Percentiles rank a stretch among this genome's conserved stretches.
Evolutionary conservation across 2,888 invertebrate species (phyloP).

Genomic region (Epirrhoe tristata): DNA sequence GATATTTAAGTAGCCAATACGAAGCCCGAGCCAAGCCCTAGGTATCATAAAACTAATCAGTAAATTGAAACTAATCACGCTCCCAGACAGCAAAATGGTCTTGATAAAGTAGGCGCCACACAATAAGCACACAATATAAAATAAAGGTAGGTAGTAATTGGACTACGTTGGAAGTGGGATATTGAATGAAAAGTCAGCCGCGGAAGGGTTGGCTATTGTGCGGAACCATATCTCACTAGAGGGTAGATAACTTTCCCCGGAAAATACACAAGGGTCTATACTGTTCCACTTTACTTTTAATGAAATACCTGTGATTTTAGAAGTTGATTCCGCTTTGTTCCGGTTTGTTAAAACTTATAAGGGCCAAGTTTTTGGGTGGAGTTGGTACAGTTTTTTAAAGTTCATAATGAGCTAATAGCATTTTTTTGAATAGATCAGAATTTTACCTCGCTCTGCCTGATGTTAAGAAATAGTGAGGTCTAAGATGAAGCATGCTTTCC

Average conservation of each 20-base stretch:
- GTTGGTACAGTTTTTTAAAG: conserved; percentile 14
- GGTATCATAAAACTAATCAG: conserved; percentile 31
- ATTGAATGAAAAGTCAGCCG: conserved; percentile 50
- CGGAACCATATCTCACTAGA: conserved; percentile 59
- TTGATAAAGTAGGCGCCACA: conserved; percentile 35
- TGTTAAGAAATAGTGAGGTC: too few species aligned
- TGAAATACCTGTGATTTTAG: conserved; percentile 52
- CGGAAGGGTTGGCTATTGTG: conserved; percentile 57
- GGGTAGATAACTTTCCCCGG: conserved; percentile 58
- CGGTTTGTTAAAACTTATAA: conserved; percentile 14
- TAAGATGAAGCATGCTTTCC: too few species aligned
- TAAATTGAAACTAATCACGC: conserved; percentile 27
- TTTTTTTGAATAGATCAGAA: too few species aligned
- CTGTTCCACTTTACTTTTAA: conserved; percentile 48
- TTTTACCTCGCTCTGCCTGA: too few species aligned
- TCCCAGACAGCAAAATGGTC: conserved; percentile 4
- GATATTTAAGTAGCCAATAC: conserved; percentile 16
- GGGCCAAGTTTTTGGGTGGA: conserved; percentile 4
- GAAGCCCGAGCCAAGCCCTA: conserved; percentile 23
- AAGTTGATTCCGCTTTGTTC: conserved; percentile 42
- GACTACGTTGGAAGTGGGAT: conserved; percentile 30
- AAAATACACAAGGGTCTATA: conserved; percentile 58
- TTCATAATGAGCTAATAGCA: too few species aligned
- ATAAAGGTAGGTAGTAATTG: conserved; percentile 37
- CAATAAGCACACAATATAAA: conserved; percentile 29